A percentile compares a stretch with the other conserved stretches of the same genome.
Conservation (phyloP, 2,797 vertebrate genomes). For the Eulemur albifrons region DNA sequence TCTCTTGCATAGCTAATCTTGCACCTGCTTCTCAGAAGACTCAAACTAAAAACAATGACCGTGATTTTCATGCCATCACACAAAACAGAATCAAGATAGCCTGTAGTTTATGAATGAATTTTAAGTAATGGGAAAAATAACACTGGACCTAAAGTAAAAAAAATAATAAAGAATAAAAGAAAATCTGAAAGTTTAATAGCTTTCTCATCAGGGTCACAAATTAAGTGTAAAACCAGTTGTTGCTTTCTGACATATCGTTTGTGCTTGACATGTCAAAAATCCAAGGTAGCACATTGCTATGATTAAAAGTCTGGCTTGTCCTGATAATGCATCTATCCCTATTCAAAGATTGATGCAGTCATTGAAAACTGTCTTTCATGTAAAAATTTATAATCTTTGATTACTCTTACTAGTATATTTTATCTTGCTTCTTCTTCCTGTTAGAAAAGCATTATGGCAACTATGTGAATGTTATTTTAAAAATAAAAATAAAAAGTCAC, state of each 20-base stretch:
- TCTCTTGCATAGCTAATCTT: background rate
- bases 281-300: background rate
- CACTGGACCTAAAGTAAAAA: background rate
- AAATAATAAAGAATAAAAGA: background rate
- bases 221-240: background rate
- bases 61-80: background rate
- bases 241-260: background rate
- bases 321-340: background rate
- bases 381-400: background rate
- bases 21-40: conserved; percentile 2
- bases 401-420: background rate
- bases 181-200: background rate
- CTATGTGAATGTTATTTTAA: background rate
- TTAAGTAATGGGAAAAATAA: background rate
- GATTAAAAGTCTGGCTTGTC: background rate
- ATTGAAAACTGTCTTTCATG: background rate
- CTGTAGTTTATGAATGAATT: background rate
- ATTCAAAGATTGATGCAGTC: background rate
- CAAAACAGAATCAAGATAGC: background rate
- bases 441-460: conserved; percentile 17
- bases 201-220: background rate
- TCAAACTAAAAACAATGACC: background rate
- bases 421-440: background rate
- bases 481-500: background rate
- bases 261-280: background rate